Base-by-base conservation (phyloP, 2,797 vertebrate genomes). In the Parauchenoglanis punctatus region DNA sequence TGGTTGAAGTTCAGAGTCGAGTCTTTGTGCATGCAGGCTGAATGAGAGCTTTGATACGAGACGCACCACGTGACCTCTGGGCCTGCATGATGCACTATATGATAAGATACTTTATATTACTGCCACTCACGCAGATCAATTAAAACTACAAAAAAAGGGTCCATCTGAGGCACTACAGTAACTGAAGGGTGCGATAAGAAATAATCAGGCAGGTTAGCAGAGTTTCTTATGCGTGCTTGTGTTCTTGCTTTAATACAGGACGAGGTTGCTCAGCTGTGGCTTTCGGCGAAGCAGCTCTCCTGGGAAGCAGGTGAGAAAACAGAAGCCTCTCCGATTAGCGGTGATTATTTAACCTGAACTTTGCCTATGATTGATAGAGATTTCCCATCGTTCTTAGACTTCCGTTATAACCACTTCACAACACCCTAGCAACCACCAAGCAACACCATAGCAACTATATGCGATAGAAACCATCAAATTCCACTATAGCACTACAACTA, bases 231-330 rank as follows among this genome's bases (percentile, higher is more conserved):
- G 4, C 49, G 40, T 17, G 23, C n/a, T 49, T 3, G 44, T 65
- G 83, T 81, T 85, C n/a, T 88, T 73, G 67, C 4, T 28, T 85
- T 87, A 44, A 46, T 82, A 7, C 76, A 96, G 95, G 90, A 35
- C 5, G 87, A 78, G 31, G 87, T 96, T 72, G 92, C 95, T 77
- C 94, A 95, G 88, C 40, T 96, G 0, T 96, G 96, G 96, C 77
- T 96, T 11, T 92, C 92, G 85, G 91, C 94, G 40, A 96, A 96
- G 91, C 96, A 96, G 88, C 93, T 89, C 63, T 94, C 93, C 65
- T 96, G 95, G 95, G 91, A 92, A 89, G 94, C 93, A 63, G 92
- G 92, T 90, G 54, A 89, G 88, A 72, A 85, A 52, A n/a, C 3
- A 5, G 1, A 31, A 54, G 44, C 13, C 68, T 40, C 5, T 56